A percentile compares a stretch with the other conserved stretches of the same genome.
phyloP scores from a whole-genome alignment of 2,113 vertebrate genomes.

The Pygoscelis adeliae region DNA sequence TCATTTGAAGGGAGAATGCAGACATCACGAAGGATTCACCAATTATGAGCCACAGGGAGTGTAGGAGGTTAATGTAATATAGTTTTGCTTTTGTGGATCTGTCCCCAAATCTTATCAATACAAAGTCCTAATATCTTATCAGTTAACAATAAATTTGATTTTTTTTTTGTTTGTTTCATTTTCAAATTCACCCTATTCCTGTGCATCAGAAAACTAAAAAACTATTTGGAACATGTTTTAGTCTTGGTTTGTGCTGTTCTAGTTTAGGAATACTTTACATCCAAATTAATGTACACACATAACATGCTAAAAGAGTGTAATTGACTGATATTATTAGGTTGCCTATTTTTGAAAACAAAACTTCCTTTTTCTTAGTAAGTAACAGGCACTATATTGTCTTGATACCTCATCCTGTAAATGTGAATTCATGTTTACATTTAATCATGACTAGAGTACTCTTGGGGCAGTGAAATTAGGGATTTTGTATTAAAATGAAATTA shows the following conservation, averaged over 20 bases:
- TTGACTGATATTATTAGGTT: background rate
- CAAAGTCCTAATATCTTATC: background rate
- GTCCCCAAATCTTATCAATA: background rate
- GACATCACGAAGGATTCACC: background rate
- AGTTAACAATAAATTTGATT: background rate
- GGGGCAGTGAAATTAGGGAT: background rate
- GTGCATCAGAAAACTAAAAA: background rate
- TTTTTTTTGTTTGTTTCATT: background rate
- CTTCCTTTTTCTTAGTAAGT: background rate
- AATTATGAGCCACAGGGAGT: background rate
- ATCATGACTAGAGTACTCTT: background rate
- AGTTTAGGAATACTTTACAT: background rate
- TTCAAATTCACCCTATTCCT: background rate
- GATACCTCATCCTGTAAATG: background rate
- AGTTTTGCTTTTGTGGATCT: background rate
- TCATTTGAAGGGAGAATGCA: background rate
- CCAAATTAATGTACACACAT: background rate
- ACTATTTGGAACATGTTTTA: background rate
- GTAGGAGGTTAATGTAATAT: background rate
- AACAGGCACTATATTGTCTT: background rate
- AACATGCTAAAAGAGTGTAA: rapidly evolving
- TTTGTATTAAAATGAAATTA: background rate
- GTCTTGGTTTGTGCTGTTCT: background rate
- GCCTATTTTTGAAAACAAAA: background rate
- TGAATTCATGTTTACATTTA: background rate